Evolutionary conservation across 2,113 vertebrate species (phyloP).

Genomic region (Oncorhynchus nerka): DNA sequence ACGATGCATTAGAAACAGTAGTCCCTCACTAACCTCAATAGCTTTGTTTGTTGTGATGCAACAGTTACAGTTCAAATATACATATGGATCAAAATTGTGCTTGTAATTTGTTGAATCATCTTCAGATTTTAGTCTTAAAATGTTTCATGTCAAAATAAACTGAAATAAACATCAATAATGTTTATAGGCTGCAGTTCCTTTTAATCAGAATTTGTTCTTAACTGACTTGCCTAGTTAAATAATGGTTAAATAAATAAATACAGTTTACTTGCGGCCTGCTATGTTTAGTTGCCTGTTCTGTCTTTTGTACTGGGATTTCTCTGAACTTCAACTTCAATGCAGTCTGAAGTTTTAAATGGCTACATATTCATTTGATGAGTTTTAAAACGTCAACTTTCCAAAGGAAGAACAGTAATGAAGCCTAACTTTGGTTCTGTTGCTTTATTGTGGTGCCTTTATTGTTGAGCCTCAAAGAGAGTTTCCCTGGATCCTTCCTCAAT

Average conservation of each 20-base stretch:
- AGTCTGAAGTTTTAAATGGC: constrained; percentile 2
- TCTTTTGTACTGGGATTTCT: background rate
- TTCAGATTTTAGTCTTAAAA: background rate
- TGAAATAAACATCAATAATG: background rate
- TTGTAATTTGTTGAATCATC: background rate
- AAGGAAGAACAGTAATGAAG: constrained; percentile 12
- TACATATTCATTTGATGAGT: background rate
- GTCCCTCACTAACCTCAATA: background rate
- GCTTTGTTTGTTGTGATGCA: background rate
- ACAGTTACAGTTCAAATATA: background rate
- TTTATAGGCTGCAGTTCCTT: background rate
- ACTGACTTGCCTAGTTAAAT: no score
- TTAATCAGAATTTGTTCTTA: no score
- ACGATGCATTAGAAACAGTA: background rate
- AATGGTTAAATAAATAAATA: background rate
- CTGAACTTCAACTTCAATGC: background rate
- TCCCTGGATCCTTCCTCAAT: background rate
- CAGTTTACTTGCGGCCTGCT: constrained; percentile 1
- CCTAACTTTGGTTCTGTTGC: constrained; percentile 4
- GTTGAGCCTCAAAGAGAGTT: constrained; percentile 19
- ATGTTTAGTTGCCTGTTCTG: background rate
- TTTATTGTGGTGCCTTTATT: constrained; percentile 20
- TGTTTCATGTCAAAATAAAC: background rate
- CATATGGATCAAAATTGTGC: background rate
- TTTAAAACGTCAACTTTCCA: constrained; percentile 13